Base-by-base conservation (phyloP, 2,888 invertebrate genomes). In the Epinotia ramella region DNA sequence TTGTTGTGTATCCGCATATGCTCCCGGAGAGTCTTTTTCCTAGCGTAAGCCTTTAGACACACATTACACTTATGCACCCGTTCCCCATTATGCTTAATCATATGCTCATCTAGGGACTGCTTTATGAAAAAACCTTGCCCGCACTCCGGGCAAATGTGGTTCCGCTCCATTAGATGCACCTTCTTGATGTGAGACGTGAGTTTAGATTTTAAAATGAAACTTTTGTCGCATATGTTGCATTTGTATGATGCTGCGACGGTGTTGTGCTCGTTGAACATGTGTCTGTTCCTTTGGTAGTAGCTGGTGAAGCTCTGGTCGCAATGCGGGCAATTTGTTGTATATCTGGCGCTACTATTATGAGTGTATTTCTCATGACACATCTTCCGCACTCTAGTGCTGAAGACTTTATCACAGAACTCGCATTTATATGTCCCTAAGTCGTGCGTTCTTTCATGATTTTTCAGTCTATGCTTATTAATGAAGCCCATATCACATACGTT, bases 1-100 rank as follows among this genome's bases (percentile, higher is more conserved):
- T 94, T 92, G 73, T 92, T 91, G 74, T 94, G 94, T 4, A 93
- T 93, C n/a, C 93, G 59, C 91, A 93, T 91, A 79, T 94, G 93
- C 68, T 93, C 92, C 0, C 90, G 79, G 9, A 94, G 72, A 0
- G 93, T 94, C 59, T 93, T 93, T 78, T 92, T 93, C 33, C 94
- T 86, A 0, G 93, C 93, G 62, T 93, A 94, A 0, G 93, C 88
- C 28, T 93, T 94, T 0, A 81, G 78, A 63, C 94, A 94, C 0
- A 93, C 90, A 0, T 82, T 86, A 76, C 94, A 94, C 53, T 91
- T 89, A 57, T 88, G 91, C 0, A 92, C 90, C 16, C 90, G 82
- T 33, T 93, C 91, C 0, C 93, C 94, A 13, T 90, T 91, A 78
- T 94, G 94, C 4, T 90, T 91, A 0, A 94, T 84, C 94, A 93